Evolutionary conservation across 1,140 invertebrate genomes (phyloP).

Genomic region (Vollenhovia emeryi): DNA sequence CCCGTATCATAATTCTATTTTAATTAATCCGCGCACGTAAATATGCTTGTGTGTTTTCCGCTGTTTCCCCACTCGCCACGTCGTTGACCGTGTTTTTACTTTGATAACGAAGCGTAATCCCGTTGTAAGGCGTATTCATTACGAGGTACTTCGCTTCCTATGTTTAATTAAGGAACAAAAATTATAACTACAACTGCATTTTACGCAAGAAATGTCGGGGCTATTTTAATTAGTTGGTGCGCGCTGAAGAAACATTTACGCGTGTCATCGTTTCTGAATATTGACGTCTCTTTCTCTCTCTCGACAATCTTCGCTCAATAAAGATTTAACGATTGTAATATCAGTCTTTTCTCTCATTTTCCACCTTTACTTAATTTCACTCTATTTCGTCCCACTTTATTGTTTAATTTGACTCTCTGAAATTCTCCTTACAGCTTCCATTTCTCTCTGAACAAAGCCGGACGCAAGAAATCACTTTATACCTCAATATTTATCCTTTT

Average conservation of each 20-base stretch:
- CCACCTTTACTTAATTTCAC: not conserved
- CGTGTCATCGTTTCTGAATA: not conserved
- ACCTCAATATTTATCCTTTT: not conserved
- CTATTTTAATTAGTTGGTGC: not conserved
- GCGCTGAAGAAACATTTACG: not conserved
- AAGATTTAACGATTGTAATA: not conserved
- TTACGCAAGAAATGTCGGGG: not conserved
- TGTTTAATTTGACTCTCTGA: not conserved
- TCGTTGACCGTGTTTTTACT: slow-evolving; percentile 10
- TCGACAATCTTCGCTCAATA: not conserved
- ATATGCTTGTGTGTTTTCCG: slow-evolving; percentile 11
- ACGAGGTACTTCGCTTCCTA: not conserved
- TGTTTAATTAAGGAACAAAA: slow-evolving; percentile 16
- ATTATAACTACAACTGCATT: not conserved
- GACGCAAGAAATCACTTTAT: not conserved
- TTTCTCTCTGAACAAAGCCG: not conserved
- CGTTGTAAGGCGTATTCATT: not conserved
- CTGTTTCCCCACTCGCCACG: not conserved
- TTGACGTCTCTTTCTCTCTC: not conserved
- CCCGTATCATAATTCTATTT: slow-evolving; percentile 43
- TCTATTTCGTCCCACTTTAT: not conserved
- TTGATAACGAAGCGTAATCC: slow-evolving; percentile 8
- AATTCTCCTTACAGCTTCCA: not conserved
- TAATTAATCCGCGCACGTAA: slow-evolving; percentile 48
- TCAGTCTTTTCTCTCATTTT: not conserved